phyloP scores from a whole-genome alignment of 1,140 invertebrate species.

The Conopomorpha cramerella region DNA sequence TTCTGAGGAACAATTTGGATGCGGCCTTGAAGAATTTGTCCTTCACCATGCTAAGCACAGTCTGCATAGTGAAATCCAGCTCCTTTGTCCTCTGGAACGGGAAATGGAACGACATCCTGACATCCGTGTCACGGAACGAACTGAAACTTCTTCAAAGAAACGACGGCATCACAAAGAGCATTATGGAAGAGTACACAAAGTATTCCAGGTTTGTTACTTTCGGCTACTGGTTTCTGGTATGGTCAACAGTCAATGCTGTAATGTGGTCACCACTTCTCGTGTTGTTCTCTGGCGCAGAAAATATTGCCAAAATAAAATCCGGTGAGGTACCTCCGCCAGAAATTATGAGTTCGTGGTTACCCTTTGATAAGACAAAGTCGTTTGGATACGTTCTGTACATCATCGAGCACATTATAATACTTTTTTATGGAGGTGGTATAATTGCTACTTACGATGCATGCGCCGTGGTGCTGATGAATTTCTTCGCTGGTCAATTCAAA shows the following conservation, averaged over 20 bases:
- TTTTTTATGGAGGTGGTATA: constrained; percentile 33
- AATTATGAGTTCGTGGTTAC: constrained; percentile 20
- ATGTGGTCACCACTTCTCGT: constrained; percentile 27
- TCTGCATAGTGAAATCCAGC: constrained; percentile 30
- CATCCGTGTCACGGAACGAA: constrained; percentile 25
- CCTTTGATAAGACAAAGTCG: constrained; percentile 20
- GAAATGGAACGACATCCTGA: constrained; percentile 22
- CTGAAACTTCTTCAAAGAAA: constrained; percentile 15
- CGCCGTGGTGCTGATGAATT: constrained; percentile 31
- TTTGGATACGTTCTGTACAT: constrained; percentile 21
- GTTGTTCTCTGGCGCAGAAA: constrained; percentile 17
- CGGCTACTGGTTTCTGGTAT: constrained; percentile 30
- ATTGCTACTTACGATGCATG: constrained; percentile 36
- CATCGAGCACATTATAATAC: constrained; percentile 22
- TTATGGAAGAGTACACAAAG: constrained; percentile 21
- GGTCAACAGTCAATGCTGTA: constrained; percentile 30
- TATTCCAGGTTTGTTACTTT: constrained; percentile 35
- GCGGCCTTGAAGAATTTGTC: constrained; percentile 33
- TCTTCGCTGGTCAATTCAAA: constrained; percentile 36
- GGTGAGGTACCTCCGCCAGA: constrained; percentile 30
- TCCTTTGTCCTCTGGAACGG: constrained; percentile 32
- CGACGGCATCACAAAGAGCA: constrained; percentile 11
- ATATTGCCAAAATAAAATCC: constrained; percentile 11
- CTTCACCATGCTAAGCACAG: constrained; percentile 30
- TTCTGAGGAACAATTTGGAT: constrained; percentile 21